phyloP scores from a whole-genome alignment of 2,113 vertebrate genomes.

The Epinephelus cyanopodus region DNA sequence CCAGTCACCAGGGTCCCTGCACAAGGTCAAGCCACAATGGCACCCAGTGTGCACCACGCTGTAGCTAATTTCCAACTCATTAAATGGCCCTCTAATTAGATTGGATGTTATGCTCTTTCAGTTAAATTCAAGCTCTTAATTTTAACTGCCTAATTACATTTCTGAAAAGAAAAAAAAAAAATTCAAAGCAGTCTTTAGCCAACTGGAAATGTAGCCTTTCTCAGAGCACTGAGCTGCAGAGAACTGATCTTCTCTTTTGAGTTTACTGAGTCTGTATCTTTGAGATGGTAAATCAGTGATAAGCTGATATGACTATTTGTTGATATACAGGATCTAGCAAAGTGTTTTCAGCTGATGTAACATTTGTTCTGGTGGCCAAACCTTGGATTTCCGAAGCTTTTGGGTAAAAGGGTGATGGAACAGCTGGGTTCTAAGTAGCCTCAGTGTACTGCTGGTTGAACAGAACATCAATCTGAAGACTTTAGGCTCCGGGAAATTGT shows the following conservation, averaged over 20 bases:
- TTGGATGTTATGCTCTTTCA: slow-evolving; percentile 81
- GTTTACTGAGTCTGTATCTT: slow-evolving; percentile 3
- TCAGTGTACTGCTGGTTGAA: too few relatives aligned
- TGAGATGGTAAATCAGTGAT: neutral
- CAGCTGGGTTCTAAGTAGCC: neutral
- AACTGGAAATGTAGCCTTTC: slow-evolving; percentile 54
- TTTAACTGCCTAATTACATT: slow-evolving; percentile 82
- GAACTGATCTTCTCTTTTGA: slow-evolving; percentile 12
- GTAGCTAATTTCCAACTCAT: slow-evolving; percentile 79
- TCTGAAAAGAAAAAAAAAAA: slow-evolving; percentile 57
- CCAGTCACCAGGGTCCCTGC: slow-evolving; percentile 70
- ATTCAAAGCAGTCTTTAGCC: slow-evolving; percentile 52
- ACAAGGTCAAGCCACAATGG: slow-evolving; percentile 79
- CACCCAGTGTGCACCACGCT: slow-evolving; percentile 72
- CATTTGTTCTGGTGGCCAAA: neutral
- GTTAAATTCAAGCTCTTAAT: slow-evolving; percentile 78
- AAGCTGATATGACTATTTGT: neutral
- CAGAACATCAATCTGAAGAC: too few relatives aligned
- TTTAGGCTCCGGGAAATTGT: too few relatives aligned
- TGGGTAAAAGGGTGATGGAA: neutral
- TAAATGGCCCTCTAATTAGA: slow-evolving; percentile 82
- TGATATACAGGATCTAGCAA: neutral
- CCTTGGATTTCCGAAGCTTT: neutral
- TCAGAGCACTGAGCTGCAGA: slow-evolving; percentile 15
- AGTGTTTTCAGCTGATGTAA: neutral